phyloP scores from a whole-genome alignment of 2,888 invertebrate genomes.

The Kryphioiulus occultus region DNA sequence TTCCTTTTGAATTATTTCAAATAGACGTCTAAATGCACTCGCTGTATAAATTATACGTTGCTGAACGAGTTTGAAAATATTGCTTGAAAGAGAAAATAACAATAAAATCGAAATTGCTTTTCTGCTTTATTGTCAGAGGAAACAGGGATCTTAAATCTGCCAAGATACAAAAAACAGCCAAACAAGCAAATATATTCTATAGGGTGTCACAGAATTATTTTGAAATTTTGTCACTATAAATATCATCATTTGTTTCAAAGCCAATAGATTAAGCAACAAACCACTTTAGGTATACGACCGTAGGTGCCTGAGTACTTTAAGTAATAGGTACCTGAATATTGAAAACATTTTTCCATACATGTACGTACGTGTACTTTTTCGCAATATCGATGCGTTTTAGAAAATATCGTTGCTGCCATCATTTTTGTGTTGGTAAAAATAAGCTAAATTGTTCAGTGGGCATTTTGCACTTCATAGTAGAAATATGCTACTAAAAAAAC shows the following conservation, averaged over 20 bases:
- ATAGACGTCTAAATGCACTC: neutral
- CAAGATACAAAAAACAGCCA: neutral
- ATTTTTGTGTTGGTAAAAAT: too few relatives aligned
- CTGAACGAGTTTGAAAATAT: neutral
- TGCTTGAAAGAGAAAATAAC: neutral
- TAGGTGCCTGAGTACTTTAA: too few relatives aligned
- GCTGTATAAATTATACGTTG: constrained; percentile 1
- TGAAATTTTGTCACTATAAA: too few relatives aligned
- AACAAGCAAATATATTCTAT: neutral
- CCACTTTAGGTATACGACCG: too few relatives aligned
- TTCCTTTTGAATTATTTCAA: neutral
- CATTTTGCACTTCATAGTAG: neutral
- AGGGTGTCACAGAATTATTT: neutral
- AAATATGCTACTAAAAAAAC: neutral
- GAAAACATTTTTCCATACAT: too few relatives aligned
- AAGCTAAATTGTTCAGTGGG: too few relatives aligned
- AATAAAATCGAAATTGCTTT: constrained; percentile 27
- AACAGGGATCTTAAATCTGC: neutral
- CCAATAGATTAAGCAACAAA: too few relatives aligned
- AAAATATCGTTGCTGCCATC: too few relatives aligned
- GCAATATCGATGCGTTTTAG: too few relatives aligned
- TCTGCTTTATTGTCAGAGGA: neutral
- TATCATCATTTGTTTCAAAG: too few relatives aligned
- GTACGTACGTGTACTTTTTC: too few relatives aligned
- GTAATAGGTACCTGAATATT: too few relatives aligned